A percentile compares a stretch with the other conserved stretches of the same genome.
phyloP scores from a whole-genome alignment of 1,140 invertebrate species.

The Zaprionus ornatus region DNA sequence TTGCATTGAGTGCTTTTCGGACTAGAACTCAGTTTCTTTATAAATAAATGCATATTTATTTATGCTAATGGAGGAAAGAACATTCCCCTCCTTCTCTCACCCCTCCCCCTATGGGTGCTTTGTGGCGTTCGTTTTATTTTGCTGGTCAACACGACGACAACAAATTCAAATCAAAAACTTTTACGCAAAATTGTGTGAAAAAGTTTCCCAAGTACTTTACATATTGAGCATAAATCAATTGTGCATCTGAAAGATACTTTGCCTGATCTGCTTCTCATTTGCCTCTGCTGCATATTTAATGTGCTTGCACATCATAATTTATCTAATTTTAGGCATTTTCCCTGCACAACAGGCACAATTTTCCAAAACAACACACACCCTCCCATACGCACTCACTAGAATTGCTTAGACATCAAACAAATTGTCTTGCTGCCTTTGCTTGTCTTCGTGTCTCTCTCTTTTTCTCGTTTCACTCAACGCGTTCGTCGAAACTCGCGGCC shows the following conservation, averaged over 20 bases:
- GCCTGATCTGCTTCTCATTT: not conserved
- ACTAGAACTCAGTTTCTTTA: not conserved
- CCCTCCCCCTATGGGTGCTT: not conserved
- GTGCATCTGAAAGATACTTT: conserved; percentile 67
- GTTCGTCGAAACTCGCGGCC: conserved; percentile 39
- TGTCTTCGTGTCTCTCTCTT: not conserved
- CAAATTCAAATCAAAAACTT: conserved; percentile 38
- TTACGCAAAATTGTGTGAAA: conserved; percentile 53
- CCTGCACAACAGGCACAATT: conserved; percentile 24
- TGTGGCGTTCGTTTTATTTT: not conserved
- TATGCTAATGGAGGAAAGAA: conserved; percentile 43
- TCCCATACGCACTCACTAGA: not conserved
- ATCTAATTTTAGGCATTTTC: conserved; percentile 51
- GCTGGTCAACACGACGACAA: conserved; percentile 19
- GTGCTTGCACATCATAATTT: conserved; percentile 48
- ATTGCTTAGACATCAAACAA: conserved; percentile 15
- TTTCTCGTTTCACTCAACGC: not conserved
- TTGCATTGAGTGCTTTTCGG: not conserved
- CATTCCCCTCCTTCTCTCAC: not conserved
- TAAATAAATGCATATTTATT: conserved; percentile 48
- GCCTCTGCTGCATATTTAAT: conserved; percentile 44
- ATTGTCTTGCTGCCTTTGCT: conserved; percentile 5
- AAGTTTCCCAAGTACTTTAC: conserved; percentile 46
- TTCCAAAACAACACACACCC: conserved; percentile 16
- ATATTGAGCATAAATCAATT: conserved; percentile 75